Percentiles rank a stretch among this genome's conserved stretches.
phyloP scores from a whole-genome alignment of 2,113 vertebrate genomes.

The Sylvia atricapilla region DNA sequence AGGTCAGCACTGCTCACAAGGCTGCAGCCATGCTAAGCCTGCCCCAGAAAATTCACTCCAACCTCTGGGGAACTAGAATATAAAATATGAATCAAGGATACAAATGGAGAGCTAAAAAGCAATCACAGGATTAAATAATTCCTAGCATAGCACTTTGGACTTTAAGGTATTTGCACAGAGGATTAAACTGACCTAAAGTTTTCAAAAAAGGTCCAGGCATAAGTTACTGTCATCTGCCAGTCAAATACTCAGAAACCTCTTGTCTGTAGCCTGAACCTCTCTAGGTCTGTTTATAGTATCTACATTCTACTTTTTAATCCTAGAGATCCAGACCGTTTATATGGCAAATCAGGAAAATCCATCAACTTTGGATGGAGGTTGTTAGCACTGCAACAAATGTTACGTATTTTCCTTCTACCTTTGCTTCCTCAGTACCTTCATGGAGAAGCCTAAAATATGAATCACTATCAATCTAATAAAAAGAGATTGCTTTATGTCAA shows the following conservation, averaged over 20 bases:
- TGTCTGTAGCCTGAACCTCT: background rate
- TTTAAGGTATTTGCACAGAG: background rate
- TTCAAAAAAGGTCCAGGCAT: background rate
- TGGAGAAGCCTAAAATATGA: background rate
- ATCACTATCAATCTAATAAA: background rate
- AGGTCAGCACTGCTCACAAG: background rate
- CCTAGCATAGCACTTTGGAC: background rate
- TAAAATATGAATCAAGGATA: background rate
- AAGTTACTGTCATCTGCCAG: background rate
- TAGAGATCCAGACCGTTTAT: background rate
- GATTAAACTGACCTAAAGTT: background rate
- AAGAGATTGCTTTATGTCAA: background rate
- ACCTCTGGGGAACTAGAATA: background rate
- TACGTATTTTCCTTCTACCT: background rate
- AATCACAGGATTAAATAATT: background rate
- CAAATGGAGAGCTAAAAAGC: background rate
- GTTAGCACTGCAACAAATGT: background rate
- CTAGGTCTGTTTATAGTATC: background rate
- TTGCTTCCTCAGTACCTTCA: background rate
- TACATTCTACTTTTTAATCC: background rate
- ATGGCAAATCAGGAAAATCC: background rate
- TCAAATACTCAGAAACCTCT: background rate
- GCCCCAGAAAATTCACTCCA: background rate
- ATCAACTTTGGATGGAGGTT: background rate
- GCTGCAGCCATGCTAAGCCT: background rate